Base-by-base conservation (phyloP, 2,888 invertebrate genomes). In the Andrena fulva region DNA sequence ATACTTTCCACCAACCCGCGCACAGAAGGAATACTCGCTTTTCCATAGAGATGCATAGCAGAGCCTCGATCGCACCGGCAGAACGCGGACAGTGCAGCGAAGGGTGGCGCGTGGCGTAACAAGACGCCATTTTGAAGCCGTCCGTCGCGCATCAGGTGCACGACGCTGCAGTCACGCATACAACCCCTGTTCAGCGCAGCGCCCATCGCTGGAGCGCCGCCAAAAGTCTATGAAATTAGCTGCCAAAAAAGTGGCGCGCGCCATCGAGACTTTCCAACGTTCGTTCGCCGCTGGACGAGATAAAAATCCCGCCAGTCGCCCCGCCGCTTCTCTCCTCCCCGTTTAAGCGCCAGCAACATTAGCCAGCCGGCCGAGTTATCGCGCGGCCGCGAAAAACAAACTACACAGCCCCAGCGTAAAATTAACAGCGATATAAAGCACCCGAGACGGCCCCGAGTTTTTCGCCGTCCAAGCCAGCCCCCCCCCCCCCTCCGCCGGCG, bases 71-170 rank as follows among this genome's bases (percentile, higher is more conserved):
- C 4, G 16, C 56, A 31, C 52, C 35, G 29, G 48, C 50, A n/a
- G 48, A 35, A 56, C 48, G 71, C 12, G 24, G 20, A 35, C 31
- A 20, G 33, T n/a, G 54, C 62, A 29, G 10, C 27, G 72, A 60
- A 35, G 48, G 54, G n/a, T 24, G 35, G 63, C n/a, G 63, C 71
- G 71, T 62, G 54, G 56, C 2, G 66, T 31, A 16, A 48, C 62
- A 54, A 71, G 80, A 78, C 89, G 87, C 87, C 89, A 88, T 88
- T 88, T 88, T 88, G 85, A 75, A 78, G 83, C 80, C 82, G 78
- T 50, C 79, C 78, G 29, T 63, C 74, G 59, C 73, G 68, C 70
- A 66, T 80, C 76, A 70, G 73, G 69, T 76, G 82, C 59, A 82
- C 20, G 66, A 50, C 33, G 73, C 67, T 62, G 54, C 77, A 75